phyloP scores from a whole-genome alignment of 1,140 invertebrate genomes.

The Camponotus floridanus region DNA sequence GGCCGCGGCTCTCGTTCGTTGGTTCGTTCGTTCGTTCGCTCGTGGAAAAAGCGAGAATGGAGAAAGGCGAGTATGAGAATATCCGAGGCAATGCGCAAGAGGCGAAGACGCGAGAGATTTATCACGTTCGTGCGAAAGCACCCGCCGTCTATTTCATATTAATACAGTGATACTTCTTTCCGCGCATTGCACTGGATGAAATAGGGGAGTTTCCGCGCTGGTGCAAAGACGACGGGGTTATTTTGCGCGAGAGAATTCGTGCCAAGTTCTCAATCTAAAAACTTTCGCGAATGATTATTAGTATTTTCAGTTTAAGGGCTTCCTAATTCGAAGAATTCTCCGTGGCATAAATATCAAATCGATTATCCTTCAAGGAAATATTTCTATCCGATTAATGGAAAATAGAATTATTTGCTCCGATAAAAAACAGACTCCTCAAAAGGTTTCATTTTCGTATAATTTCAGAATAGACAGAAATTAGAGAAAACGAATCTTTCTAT shows the following conservation, averaged over 20 bases:
- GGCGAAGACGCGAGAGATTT: slow-evolving; percentile 56
- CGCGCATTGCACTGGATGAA: neutral
- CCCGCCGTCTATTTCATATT: slow-evolving; percentile 53
- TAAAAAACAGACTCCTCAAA: too few relatives aligned
- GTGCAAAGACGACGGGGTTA: neutral
- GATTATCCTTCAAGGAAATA: neutral
- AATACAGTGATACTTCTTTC: slow-evolving; percentile 54
- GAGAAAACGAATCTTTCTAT: too few relatives aligned
- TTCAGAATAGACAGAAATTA: too few relatives aligned
- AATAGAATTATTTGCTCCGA: too few relatives aligned
- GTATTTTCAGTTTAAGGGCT: neutral
- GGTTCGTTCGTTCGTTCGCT: neutral
- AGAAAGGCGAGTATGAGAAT: slow-evolving; percentile 49
- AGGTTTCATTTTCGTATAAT: too few relatives aligned
- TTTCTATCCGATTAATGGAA: neutral
- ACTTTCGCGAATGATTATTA: neutral
- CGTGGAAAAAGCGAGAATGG: slow-evolving; percentile 49
- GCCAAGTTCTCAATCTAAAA: slow-evolving; percentile 7
- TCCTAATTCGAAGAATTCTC: neutral
- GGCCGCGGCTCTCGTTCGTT: slow-evolving; percentile 20
- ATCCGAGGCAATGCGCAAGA: slow-evolving; percentile 27
- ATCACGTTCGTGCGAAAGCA: slow-evolving; percentile 44
- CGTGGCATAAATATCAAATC: neutral
- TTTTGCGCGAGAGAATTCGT: neutral
- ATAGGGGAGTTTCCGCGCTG: neutral